phyloP scores from a whole-genome alignment of 2,888 invertebrate genomes.

The Eurois occulta region DNA sequence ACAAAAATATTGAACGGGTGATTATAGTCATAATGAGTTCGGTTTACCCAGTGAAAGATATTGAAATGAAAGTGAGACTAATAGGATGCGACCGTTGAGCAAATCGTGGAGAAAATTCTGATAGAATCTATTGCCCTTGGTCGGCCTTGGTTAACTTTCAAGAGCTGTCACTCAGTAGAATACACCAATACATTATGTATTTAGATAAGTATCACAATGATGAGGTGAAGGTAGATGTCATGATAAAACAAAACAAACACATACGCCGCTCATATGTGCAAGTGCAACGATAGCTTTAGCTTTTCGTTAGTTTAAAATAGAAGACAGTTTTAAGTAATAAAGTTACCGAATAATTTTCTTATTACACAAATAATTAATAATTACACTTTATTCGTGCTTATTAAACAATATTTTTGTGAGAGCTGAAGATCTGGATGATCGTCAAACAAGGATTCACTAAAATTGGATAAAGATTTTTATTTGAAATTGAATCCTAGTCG shows the following conservation, averaged over 20 bases:
- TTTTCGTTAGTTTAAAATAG: background rate
- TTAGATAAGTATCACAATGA: slow-evolving; percentile 18
- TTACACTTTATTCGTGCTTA: background rate
- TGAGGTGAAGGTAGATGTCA: slow-evolving; percentile 6
- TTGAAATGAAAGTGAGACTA: slow-evolving; percentile 88
- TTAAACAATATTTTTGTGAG: background rate
- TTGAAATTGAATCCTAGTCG: background rate
- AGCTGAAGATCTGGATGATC: background rate
- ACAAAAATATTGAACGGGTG: slow-evolving; percentile 64
- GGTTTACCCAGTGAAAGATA: slow-evolving; percentile 71
- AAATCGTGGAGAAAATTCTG: slow-evolving; percentile 73
- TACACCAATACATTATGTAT: slow-evolving; percentile 46
- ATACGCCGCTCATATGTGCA: background rate
- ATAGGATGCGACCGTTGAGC: slow-evolving; percentile 76
- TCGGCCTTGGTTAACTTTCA: slow-evolving; percentile 73
- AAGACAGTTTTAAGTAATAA: background rate
- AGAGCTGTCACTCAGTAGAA: slow-evolving; percentile 45
- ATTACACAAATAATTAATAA: background rate
- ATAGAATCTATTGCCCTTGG: slow-evolving; percentile 73
- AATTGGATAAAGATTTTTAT: background rate
- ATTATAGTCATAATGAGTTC: slow-evolving; percentile 68
- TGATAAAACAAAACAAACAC: slow-evolving; percentile 35
- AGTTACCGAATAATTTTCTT: background rate
- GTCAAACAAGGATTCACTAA: background rate
- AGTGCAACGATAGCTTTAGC: background rate